phyloP scores from a whole-genome alignment of 2,113 vertebrate species.

The Podilymbus podiceps region DNA sequence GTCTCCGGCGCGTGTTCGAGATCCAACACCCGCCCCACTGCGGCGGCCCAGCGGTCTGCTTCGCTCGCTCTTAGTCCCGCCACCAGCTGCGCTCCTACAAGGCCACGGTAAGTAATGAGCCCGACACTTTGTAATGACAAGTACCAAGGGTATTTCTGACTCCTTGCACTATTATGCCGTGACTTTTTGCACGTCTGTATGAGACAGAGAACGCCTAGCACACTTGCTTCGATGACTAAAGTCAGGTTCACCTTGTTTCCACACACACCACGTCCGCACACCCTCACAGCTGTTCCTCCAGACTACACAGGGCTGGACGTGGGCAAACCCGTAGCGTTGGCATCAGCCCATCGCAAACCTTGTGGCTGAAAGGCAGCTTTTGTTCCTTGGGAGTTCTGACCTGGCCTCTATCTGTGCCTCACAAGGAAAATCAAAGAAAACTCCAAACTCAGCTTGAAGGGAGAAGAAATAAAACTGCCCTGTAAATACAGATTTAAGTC shows the following conservation, averaged over 20 bases:
- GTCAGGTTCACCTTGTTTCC: background rate
- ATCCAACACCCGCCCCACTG: accelerated
- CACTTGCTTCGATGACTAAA: background rate
- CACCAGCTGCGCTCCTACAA: background rate
- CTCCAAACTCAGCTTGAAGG: background rate
- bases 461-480: slow-evolving; percentile 30
- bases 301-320: accelerated
- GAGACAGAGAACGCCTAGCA: background rate
- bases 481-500: slow-evolving; percentile 48
- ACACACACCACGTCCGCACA: background rate
- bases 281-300: background rate
- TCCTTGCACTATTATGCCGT: background rate
- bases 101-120: background rate
- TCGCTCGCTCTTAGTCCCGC: background rate
- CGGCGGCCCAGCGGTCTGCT: accelerated
- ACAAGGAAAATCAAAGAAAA: background rate
- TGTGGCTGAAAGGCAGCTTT: background rate
- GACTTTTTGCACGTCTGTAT: background rate
- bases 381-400: background rate
- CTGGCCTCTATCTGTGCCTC: background rate
- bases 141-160: background rate
- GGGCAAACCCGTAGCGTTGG: accelerated
- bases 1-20: accelerated
- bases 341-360: background rate
- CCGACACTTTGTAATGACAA: background rate